Evolutionary conservation across 2,888 invertebrate species (phyloP).

Genomic region (Abrostola tripartita): DNA sequence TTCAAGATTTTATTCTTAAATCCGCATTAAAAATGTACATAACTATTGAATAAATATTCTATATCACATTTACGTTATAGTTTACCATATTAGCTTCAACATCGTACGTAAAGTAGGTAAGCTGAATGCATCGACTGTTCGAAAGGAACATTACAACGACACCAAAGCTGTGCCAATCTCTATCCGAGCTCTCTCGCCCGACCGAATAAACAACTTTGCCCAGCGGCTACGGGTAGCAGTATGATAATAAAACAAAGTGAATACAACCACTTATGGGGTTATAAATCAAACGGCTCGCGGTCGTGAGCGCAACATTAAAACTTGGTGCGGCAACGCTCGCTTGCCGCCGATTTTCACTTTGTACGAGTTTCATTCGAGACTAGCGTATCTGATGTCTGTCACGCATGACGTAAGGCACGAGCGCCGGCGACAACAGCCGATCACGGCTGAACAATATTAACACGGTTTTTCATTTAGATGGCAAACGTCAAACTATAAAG

Average conservation of each 20-base stretch:
- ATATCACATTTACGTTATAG: no score
- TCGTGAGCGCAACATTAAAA: conserved; percentile 66
- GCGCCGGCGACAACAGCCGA: conserved; percentile 18
- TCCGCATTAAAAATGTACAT: no score
- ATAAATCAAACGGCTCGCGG: conserved; percentile 67
- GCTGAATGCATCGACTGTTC: no score
- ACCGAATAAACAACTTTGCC: conserved; percentile 17
- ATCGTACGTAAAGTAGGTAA: no score
- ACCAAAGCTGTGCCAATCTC: neutral
- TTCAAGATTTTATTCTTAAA: no score
- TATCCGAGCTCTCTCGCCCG: conserved; percentile 6
- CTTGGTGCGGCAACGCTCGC: conserved; percentile 57
- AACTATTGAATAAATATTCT: no score
- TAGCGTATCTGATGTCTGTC: conserved; percentile 67
- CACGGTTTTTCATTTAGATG: neutral
- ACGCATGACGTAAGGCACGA: conserved; percentile 27
- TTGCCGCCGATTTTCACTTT: conserved; percentile 78
- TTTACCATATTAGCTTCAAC: no score
- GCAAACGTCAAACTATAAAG: no score
- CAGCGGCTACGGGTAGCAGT: conserved; percentile 27
- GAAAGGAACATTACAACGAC: neutral
- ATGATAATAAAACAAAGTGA: conserved; percentile 52
- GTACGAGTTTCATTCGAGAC: conserved; percentile 72
- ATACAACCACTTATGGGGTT: conserved; percentile 46
- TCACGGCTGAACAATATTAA: neutral